Evolutionary conservation across 2,888 invertebrate genomes (phyloP), one percentile per base, ranked within the genome.

Genomic region (Esperia sulphurella): DNA sequence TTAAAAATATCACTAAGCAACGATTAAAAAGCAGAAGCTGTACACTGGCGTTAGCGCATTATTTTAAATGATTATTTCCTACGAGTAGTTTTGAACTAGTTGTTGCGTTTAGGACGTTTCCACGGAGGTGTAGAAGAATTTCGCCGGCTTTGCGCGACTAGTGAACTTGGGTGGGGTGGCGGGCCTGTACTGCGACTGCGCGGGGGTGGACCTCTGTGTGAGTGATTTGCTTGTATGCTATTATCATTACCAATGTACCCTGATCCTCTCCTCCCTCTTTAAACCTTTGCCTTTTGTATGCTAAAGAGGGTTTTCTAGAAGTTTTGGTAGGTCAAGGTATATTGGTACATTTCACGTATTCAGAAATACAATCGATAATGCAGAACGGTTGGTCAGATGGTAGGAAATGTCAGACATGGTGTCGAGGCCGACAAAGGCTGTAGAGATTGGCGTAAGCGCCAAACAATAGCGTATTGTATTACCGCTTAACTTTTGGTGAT

Each of bases 281-380:
- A 40, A 30, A 12, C 21, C 33, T 41, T 50, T 41, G 40, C 35
- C 10, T 39, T n/a, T 8, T 0, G 14, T 14, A 39, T n/a, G 10
- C n/a, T 2, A 29, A 2, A 30, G 29, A 14, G 31, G 47, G 44
- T 14, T 13, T 28, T 10, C 13, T 21, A 14, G 21, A 33, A 38
- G 12, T 2, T 14, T 30, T 69, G 64, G 49, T 58, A 61, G 83
- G 48, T 75, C 81, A 52, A 13, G 29, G 14, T 62, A 56, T 0
- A 29, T 0, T 77, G 78, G 59, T 52, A 40, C 37, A 56, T 56
- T 65, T 63, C 64, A 66, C 70, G 71, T 80, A 75, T 80, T 79
- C 69, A 71, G 71, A 69, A 81, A 80, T 79, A 79, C 79, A 87
- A 89, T 89, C 88, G 82, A 89, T 89, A 89, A 84, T 79, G 81